phyloP scores from a whole-genome alignment of 1,140 invertebrate genomes.

The Diachasmimorpha longicaudata region DNA sequence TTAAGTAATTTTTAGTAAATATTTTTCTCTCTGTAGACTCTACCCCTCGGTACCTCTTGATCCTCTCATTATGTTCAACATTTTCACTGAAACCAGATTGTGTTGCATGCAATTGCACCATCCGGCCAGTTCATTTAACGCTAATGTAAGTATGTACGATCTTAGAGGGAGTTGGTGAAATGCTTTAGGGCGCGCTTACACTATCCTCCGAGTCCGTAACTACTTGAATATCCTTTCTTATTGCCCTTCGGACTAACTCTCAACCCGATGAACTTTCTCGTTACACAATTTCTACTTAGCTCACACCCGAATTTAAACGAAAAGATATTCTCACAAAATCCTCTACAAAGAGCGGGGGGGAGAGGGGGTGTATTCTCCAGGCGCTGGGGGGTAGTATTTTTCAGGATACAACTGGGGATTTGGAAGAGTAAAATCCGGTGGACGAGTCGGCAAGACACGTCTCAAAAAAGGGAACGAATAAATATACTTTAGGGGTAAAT shows the following conservation, averaged over 20 bases:
- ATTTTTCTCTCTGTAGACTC: no score
- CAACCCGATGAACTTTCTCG: constrained; percentile 10
- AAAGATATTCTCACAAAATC: neutral
- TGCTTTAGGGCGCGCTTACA: neutral
- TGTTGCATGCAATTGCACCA: neutral
- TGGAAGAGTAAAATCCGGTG: neutral
- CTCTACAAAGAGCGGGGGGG: no score
- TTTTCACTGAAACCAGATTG: neutral
- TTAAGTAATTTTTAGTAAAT: no score
- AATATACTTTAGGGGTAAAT: no score
- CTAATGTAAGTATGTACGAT: constrained; percentile 41
- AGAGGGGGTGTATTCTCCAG: neutral
- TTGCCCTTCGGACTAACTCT: constrained; percentile 6
- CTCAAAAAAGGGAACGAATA: no score
- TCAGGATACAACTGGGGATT: neutral
- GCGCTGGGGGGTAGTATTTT: neutral
- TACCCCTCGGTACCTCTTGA: no score
- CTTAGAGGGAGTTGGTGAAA: neutral
- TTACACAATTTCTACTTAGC: constrained; percentile 21
- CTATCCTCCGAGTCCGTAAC: constrained; percentile 2
- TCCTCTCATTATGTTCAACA: neutral
- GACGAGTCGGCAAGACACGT: neutral
- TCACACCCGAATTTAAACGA: constrained; percentile 5
- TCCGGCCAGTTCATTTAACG: constrained; percentile 28
- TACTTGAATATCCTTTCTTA: constrained; percentile 20